A percentile compares a stretch with the other conserved stretches of the same genome.
Conservation (phyloP, 2,113 vertebrate species). For the Misgurnus anguillicaudatus region DNA sequence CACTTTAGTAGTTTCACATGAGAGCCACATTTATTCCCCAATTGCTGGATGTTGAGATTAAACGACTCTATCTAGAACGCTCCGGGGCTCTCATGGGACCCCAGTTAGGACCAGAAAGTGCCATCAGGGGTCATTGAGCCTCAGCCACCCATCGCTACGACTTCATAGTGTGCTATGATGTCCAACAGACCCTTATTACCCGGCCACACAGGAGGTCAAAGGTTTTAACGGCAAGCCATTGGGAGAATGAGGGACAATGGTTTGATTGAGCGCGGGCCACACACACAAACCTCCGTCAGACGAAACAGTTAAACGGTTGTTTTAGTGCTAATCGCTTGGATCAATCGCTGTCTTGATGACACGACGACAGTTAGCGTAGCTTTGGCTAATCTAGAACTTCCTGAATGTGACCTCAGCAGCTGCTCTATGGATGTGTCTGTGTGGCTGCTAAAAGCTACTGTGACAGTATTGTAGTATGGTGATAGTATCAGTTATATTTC, state of each 20-base stretch:
- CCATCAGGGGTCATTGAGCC: conserved; percentile 36
- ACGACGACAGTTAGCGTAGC: conserved; percentile 64
- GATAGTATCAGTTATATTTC: neutral
- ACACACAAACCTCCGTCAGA: conserved; percentile 37
- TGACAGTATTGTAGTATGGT: neutral
- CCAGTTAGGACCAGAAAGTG: conserved; percentile 21
- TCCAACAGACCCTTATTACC: neutral
- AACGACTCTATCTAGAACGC: conserved; percentile 8
- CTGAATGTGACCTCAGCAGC: conserved; percentile 69
- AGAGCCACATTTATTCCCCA: neutral
- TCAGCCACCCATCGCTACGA: conserved; percentile 18
- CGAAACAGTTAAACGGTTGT: conserved; percentile 60
- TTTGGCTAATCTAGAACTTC: conserved; percentile 75
- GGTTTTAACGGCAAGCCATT: conserved; percentile 36
- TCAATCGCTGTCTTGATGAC: conserved; percentile 30
- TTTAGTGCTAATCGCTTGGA: conserved; percentile 60
- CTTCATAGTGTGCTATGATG: conserved; percentile 40
- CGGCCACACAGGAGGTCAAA: conserved; percentile 21
- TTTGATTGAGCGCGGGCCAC: conserved; percentile 42
- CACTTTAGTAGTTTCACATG: neutral
- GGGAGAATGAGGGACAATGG: conserved; percentile 44
- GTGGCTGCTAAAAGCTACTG: neutral
- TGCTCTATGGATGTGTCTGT: conserved; percentile 55
- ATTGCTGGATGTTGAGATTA: conserved; percentile 25
- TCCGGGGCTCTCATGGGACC: conserved; percentile 21